These are phyloP conservation scores for Dione vanillae DNA, from an alignment of 2,888 invertebrate species.

Conservation along the genomic window DNA sequence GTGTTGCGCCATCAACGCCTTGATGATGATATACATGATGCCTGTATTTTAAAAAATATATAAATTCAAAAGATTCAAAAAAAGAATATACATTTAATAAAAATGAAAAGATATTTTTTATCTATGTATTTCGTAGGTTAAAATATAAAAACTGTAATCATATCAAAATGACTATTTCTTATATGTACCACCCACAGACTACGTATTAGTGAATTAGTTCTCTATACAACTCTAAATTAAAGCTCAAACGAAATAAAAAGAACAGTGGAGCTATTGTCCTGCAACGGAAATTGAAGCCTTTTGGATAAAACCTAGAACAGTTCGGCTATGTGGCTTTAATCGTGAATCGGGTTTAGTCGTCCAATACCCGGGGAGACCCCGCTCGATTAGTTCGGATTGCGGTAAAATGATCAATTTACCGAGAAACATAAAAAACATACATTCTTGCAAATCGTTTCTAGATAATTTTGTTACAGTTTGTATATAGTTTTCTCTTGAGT, in stretches of 20 bases:
- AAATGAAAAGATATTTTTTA: too few relatives aligned
- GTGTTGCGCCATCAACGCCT: conserved; percentile 87
- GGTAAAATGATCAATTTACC: conserved; percentile 45
- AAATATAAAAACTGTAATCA: background rate
- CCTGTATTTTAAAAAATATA: conserved; percentile 60
- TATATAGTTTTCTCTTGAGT: background rate
- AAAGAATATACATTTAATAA: too few relatives aligned
- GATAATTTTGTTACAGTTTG: background rate
- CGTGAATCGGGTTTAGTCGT: conserved; percentile 42
- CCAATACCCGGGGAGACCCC: conserved; percentile 43
- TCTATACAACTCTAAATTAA: conserved; percentile 36
- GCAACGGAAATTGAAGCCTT: conserved; percentile 43
- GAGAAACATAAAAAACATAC: conserved; percentile 39
- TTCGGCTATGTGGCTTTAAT: conserved; percentile 41
- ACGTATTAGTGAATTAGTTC: conserved; percentile 7
- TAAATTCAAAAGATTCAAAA: too few relatives aligned
- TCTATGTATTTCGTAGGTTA: too few relatives aligned
- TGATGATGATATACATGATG: conserved; percentile 94
- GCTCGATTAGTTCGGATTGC: conserved; percentile 43
- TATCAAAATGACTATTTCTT: background rate
- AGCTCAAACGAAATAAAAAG: conserved; percentile 37
- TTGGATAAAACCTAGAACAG: conserved; percentile 40
- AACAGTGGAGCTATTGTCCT: conserved; percentile 38
- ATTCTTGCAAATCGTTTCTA: conserved; percentile 38
- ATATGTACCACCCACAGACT: background rate